Evolutionary conservation across 2,888 invertebrate species (phyloP).

Genomic region (Lacanobia wlatinum): DNA sequence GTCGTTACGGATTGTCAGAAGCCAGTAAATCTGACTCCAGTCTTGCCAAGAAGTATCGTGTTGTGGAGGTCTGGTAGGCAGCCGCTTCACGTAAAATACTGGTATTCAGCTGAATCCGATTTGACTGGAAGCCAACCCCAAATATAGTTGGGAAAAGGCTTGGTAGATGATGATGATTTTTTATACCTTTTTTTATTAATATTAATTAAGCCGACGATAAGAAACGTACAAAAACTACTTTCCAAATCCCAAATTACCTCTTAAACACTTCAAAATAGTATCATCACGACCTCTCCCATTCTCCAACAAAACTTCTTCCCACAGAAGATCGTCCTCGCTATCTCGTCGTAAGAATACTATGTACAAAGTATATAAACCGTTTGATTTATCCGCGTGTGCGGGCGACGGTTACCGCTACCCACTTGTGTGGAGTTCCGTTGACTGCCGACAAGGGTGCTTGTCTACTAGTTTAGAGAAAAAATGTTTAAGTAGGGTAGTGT

Average conservation of each 20-base stretch:
- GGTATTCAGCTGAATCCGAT: too few relatives aligned
- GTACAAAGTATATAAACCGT: slow-evolving; percentile 31
- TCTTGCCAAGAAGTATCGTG: too few relatives aligned
- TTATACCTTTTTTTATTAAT: too few relatives aligned
- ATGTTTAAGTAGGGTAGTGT: slow-evolving; percentile 14
- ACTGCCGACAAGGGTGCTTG: slow-evolving; percentile 29
- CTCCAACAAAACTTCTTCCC: neutral
- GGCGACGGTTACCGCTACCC: slow-evolving; percentile 43
- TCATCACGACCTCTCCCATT: neutral
- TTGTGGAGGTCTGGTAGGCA: too few relatives aligned
- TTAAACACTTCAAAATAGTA: neutral
- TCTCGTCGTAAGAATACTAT: neutral
- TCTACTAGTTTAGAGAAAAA: slow-evolving; percentile 37
- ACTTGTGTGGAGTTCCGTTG: slow-evolving; percentile 39
- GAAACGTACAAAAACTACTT: neutral
- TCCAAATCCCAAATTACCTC: neutral
- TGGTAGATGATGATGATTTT: too few relatives aligned
- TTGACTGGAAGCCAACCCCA: too few relatives aligned
- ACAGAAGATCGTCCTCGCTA: slow-evolving; percentile 17
- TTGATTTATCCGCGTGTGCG: slow-evolving; percentile 50
- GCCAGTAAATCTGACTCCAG: too few relatives aligned
- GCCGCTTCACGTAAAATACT: too few relatives aligned
- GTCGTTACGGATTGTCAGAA: too few relatives aligned
- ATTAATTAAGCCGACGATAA: neutral
- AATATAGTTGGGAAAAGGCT: too few relatives aligned